These are phyloP conservation scores for Siderastrea radians DNA, from an alignment of 92 coral and sea anemone genomes.

Conservation along the genomic window DNA sequence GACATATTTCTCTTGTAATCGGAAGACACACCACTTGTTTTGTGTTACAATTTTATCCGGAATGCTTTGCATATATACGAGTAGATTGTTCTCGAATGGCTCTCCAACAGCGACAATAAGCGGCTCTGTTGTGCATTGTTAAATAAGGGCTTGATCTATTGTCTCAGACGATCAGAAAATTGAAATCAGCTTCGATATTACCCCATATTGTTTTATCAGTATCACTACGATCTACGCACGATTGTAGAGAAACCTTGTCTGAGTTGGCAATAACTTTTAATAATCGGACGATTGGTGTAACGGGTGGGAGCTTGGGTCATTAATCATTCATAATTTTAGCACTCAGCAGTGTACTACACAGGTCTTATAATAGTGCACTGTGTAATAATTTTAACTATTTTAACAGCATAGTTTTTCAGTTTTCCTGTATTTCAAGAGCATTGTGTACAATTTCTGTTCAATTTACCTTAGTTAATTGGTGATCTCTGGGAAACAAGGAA, in stretches of 20 bases:
- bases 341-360: not conserved
- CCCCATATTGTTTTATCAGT: not conserved
- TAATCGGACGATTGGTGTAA: not conserved
- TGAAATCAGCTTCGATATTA: not conserved
- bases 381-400: no score
- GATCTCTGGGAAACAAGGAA: no score
- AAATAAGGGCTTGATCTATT: not conserved
- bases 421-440: no score
- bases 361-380: not conserved
- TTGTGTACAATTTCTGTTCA: no score
- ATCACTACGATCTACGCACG: not conserved
- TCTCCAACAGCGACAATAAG: not conserved
- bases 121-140: conserved; percentile 9
- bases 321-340: not conserved
- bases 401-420: no score
- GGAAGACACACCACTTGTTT: not conserved
- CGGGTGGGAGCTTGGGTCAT: not conserved
- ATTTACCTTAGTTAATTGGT: no score
- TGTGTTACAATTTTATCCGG: not conserved
- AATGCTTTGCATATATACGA: not conserved
- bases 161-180: not conserved
- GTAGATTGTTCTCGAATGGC: not conserved
- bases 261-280: no score
- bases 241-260: no score
- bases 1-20: not conserved